Evolutionary conservation across 1,140 invertebrate genomes (phyloP), one percentile per base, ranked within the genome.

Genomic region (Atta cephalotes): DNA sequence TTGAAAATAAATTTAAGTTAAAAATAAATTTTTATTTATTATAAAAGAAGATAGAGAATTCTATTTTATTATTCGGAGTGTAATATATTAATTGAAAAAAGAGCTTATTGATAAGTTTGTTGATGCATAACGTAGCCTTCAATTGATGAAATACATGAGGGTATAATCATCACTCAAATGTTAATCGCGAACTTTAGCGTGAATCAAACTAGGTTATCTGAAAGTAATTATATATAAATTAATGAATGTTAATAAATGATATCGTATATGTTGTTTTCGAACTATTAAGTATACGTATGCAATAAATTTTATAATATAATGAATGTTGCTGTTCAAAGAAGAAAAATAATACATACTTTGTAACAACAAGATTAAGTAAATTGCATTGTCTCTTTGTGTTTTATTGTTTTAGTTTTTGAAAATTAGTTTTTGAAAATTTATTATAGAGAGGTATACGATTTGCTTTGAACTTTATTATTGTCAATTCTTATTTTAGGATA

Each of bases 201-300:
- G 12, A 79, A 79, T 10, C 3, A 16, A 12, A 66, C 31, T 12
- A 45, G 2, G 39, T 45, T 45, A 45, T 45, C 39, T 45, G 1
- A 45, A 45, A 45, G 0, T 45, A 45, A 10, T 45, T 45, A 45
- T 10, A 0, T 45, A 45, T 10, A 0, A 45, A 45, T 45, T 45
- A 45, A 45, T 45, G 10, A 49, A 79, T 12, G 12, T 66, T 18
- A 53, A 79, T 79, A 35, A 79, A 79, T 79, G 45, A 66, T 66
- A 9, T n/a, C 6, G 2, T 31, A 0, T 51, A 18, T 12, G 35
- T 49, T 66, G 28, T 79, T 79, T 51, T n/a, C 18, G 6, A 79
- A n/a, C 16, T 31, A n/a, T 5, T 0, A 39, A 45, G 2, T 14
- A 21, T 6, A 45, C 9, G 10, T 16, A 16, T 16, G 12, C 21